These are phyloP conservation scores for Archocentrus centrarchus DNA, from an alignment of 2,113 vertebrate species.

Conservation along the genomic window DNA sequence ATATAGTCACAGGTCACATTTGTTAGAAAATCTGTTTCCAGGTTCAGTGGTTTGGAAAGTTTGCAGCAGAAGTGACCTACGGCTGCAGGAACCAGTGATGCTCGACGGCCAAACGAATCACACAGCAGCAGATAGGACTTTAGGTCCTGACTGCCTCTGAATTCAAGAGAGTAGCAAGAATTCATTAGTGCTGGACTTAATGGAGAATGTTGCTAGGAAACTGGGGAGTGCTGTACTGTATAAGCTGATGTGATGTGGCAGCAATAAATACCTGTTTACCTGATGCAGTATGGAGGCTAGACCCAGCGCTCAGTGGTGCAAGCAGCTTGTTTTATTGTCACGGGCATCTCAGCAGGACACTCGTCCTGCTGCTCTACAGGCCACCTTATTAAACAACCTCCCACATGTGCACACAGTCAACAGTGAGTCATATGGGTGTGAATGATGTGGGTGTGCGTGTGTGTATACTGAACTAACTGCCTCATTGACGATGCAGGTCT, in stretches of 20 bases:
- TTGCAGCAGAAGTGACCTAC: neutral
- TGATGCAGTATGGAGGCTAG: neutral
- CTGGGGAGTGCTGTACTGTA: conserved; percentile 27
- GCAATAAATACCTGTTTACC: conserved; percentile 35
- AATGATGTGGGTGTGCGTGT: neutral
- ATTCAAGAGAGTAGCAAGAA: conserved; percentile 25
- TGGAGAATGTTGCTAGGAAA: conserved; percentile 69
- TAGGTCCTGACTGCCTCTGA: conserved; percentile 78
- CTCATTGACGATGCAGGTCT: neutral
- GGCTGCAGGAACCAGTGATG: neutral
- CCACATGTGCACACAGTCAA: neutral
- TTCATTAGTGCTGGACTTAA: conserved; percentile 37
- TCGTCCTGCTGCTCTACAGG: neutral
- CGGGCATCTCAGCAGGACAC: neutral
- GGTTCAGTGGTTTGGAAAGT: conserved; percentile 1
- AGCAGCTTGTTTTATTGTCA: neutral
- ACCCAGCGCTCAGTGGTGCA: neutral
- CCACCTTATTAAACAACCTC: neutral
- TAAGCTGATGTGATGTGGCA: conserved; percentile 15
- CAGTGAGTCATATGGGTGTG: conserved; percentile 3
- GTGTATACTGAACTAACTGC: neutral
- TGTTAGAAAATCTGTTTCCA: conserved; percentile 4
- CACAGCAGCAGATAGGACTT: conserved; percentile 82
- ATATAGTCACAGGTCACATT: neutral
- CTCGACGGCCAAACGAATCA: neutral